Conservation (phyloP, 2,888 invertebrate genomes). For the Clanis bilineata region DNA sequence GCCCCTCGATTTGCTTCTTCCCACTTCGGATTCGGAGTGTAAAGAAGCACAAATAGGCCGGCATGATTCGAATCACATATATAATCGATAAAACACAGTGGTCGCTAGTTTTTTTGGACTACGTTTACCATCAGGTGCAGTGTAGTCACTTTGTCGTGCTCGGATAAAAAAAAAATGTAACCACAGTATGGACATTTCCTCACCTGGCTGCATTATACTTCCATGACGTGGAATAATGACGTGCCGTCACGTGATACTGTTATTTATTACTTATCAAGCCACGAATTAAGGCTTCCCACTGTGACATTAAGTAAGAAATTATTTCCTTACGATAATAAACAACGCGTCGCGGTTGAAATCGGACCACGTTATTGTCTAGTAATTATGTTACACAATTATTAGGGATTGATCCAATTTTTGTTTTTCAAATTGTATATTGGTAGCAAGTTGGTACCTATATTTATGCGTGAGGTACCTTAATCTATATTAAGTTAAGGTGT, state of each 20-base stretch:
- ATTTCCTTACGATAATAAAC: constrained; percentile 10
- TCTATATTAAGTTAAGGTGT: no score
- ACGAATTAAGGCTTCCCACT: constrained; percentile 21
- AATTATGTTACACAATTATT: background rate
- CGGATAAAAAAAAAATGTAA: constrained; percentile 31
- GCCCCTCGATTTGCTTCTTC: no score
- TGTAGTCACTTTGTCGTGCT: no score
- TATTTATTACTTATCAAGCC: constrained; percentile 27
- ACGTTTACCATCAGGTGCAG: background rate
- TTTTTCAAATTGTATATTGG: background rate
- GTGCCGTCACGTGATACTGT: constrained; percentile 36
- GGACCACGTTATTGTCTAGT: background rate
- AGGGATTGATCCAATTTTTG: background rate
- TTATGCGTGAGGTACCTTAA: no score
- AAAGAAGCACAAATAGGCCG: no score
- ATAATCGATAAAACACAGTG: no score
- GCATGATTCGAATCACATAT: no score
- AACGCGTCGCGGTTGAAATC: background rate
- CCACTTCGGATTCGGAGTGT: no score
- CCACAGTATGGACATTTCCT: constrained; percentile 31
- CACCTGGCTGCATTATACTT: constrained; percentile 30
- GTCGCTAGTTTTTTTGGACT: no score
- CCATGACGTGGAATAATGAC: constrained; percentile 31
- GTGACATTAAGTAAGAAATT: constrained; percentile 13
- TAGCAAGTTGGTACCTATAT: no score